A percentile compares a stretch with the other conserved stretches of the same genome.
Evolutionary conservation across 2,888 invertebrate species (phyloP).

Genomic region (Masnerella sp.): DNA sequence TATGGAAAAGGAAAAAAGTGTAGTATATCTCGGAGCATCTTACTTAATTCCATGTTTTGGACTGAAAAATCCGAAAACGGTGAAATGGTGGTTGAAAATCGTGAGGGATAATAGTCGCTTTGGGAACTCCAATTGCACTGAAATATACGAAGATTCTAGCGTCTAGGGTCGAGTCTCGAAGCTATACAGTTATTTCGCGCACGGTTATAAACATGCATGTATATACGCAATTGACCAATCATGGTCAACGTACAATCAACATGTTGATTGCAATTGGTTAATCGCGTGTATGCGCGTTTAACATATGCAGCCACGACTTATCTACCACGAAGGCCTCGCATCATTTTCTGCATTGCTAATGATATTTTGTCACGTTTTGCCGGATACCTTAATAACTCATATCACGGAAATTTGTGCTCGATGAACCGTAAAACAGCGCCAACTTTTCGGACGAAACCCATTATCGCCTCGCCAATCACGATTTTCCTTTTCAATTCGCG

Average conservation of each 20-base stretch:
- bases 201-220: slow-evolving; percentile 50
- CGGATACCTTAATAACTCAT: slow-evolving; percentile 49
- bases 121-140: slow-evolving; percentile 42
- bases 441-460: no score
- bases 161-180: slow-evolving; percentile 45
- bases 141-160: slow-evolving; percentile 30
- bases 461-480: no score
- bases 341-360: slow-evolving; percentile 45
- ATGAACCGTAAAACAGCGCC: slow-evolving; percentile 32
- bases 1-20: no score
- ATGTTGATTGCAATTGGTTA: slow-evolving; percentile 57
- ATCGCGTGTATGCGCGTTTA: slow-evolving; percentile 47
- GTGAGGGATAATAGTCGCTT: slow-evolving; percentile 40
- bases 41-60: slow-evolving; percentile 23
- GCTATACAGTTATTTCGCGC: slow-evolving; percentile 47
- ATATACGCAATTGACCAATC: slow-evolving; percentile 56
- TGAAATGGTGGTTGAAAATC: slow-evolving; percentile 32
- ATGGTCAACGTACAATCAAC: slow-evolving; percentile 56
- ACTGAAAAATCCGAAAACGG: slow-evolving; percentile 17
- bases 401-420: slow-evolving; percentile 39
- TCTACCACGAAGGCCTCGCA: slow-evolving; percentile 25
- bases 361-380: slow-evolving; percentile 57
- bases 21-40: slow-evolving; percentile 12
- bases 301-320: slow-evolving; percentile 37
- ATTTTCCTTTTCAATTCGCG: no score